A percentile compares a stretch with the other conserved stretches of the same genome.
These are phyloP conservation scores for Coleophora flavipennella DNA, from an alignment of 2,888 invertebrate species.

Conservation along the genomic window DNA sequence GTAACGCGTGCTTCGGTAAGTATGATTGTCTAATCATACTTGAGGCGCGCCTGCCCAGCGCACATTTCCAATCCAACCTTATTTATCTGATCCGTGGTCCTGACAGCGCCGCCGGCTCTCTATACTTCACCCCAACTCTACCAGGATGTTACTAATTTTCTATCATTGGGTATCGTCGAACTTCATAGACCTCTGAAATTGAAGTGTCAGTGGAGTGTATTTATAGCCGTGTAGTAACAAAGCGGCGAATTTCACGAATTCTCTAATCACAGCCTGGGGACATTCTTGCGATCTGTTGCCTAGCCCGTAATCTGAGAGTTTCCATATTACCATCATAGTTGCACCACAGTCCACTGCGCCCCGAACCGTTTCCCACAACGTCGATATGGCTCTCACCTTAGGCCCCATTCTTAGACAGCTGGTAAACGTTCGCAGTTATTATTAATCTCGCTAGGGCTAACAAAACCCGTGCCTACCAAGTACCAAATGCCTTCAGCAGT, in stretches of 20 bases:
- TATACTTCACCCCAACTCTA: constrained; percentile 63
- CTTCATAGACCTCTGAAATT: constrained; percentile 64
- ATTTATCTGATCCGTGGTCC: too few species aligned
- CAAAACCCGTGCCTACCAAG: constrained; percentile 30
- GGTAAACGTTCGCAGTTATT: constrained; percentile 23
- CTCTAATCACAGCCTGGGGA: constrained; percentile 42
- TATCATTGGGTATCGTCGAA: constrained; percentile 63
- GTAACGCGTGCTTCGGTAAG: too few species aligned
- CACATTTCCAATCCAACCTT: too few species aligned
- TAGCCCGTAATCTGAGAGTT: too few species aligned
- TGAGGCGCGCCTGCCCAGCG: too few species aligned
- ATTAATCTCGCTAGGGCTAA: constrained; percentile 21
- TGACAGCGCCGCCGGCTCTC: constrained; percentile 50
- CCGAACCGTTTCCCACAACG: too few species aligned
- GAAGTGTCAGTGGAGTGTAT: constrained; percentile 63
- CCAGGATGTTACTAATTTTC: constrained; percentile 70
- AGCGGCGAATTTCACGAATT: constrained; percentile 34
- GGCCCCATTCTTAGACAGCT: constrained; percentile 3
- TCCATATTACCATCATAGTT: too few species aligned
- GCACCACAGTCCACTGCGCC: too few species aligned
- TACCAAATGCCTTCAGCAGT: constrained; percentile 56
- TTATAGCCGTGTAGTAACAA: constrained; percentile 45
- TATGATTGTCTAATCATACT: too few species aligned
- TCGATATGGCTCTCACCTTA: neutral
- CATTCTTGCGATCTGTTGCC: constrained; percentile 14